These are phyloP conservation scores for Heliconius congener DNA, from an alignment of 1,140 invertebrate species.

Conservation along the genomic window DNA sequence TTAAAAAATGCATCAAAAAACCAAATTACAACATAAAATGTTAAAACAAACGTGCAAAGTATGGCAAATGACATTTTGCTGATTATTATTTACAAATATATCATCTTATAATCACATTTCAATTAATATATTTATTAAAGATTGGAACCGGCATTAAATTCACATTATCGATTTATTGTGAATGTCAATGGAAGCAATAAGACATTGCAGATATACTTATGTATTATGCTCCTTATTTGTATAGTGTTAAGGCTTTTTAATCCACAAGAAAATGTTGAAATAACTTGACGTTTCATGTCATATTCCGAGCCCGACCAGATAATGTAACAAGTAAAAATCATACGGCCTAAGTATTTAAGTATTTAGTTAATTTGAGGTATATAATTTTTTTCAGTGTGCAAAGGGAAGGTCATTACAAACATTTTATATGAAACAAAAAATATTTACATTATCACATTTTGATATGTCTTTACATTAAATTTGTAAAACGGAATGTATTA, in stretches of 20 bases:
- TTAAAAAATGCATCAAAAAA: conserved; percentile 88
- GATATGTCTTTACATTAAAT: background rate
- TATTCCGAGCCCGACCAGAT: background rate
- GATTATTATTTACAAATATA: conserved; percentile 5
- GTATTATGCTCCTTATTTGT: background rate
- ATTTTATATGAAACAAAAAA: too few species aligned
- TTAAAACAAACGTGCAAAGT: conserved; percentile 72
- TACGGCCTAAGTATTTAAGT: too few species aligned
- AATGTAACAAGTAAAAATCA: background rate
- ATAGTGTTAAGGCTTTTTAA: background rate
- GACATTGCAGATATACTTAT: background rate
- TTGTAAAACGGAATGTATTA: background rate
- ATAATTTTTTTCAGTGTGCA: too few species aligned
- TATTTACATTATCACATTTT: too few species aligned
- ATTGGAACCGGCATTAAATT: conserved; percentile 26
- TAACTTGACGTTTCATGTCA: background rate
- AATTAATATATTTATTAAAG: conserved; percentile 24
- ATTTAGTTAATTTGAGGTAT: too few species aligned
- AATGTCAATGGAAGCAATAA: background rate
- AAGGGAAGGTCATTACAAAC: too few species aligned
- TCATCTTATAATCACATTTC: conserved; percentile 29
- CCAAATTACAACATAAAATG: conserved; percentile 84
- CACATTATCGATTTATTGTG: conserved; percentile 29
- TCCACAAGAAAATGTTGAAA: background rate
- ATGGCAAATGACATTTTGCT: conserved; percentile 66